Conservation (phyloP, 2,113 vertebrate species). For the Ardeotis arabs region DNA sequence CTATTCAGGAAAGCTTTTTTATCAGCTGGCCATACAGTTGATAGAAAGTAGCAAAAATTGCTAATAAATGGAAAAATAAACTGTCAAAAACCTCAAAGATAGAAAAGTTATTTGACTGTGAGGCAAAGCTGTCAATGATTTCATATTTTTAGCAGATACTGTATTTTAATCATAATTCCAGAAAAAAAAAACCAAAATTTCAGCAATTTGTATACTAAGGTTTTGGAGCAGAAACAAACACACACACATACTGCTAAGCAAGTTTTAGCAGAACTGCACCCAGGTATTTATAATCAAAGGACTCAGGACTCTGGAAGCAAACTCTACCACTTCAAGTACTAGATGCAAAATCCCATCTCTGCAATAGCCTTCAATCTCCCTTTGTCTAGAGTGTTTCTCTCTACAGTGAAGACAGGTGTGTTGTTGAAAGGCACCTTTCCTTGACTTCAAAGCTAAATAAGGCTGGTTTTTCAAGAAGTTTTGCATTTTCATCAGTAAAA, state of each 20-base stretch:
- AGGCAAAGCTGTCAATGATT: not conserved
- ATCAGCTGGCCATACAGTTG: not conserved
- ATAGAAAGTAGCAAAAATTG: not conserved
- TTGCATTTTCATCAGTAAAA: not conserved
- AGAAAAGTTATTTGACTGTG: not conserved
- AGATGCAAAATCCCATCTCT: not conserved
- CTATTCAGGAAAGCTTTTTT: not conserved
- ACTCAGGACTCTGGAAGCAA: not conserved
- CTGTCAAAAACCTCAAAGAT: not conserved
- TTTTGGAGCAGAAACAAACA: not conserved
- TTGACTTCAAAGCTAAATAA: not conserved
- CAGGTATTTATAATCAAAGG: not conserved
- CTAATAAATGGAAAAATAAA: not conserved
- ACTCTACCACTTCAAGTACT: not conserved
- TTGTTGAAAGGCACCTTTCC: not conserved
- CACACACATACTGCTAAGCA: not conserved
- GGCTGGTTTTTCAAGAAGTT: not conserved
- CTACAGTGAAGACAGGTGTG: not conserved
- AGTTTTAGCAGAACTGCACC: not conserved
- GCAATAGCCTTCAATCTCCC: not conserved
- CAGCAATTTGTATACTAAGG: not conserved
- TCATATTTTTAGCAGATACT: not conserved
- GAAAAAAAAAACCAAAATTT: not conserved
- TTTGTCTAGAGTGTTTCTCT: not conserved
- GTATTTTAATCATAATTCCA: not conserved